Base-by-base conservation (phyloP, 2,888 invertebrate species). In the Aphrophora alni region DNA sequence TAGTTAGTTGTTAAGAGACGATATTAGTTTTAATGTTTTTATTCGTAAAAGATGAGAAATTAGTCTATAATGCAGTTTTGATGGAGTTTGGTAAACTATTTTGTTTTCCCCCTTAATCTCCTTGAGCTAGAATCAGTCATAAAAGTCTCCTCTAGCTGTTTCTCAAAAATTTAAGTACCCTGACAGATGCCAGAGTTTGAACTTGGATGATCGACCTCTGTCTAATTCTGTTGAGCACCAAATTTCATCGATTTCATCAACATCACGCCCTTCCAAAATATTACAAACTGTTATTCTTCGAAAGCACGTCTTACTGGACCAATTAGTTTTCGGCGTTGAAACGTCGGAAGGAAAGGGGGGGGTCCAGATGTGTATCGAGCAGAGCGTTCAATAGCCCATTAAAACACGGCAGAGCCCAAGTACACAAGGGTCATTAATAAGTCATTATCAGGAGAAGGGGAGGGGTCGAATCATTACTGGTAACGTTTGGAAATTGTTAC, bases 401-500 rank as follows among this genome's bases (percentile, higher is more conserved):
- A 59, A 59, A 59, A 59, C 59, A 59, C 59, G 59, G 59, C 59
- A 59, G 21, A 59, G 59, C 21, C 59, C 59, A 59, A 59, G 59
- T 59, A 59, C 59, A 28, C 77, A 69, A 25, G 21, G 27, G 71
- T 71, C 78, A 38, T 78, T 78, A 78, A 78, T 78, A 78, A 71
- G 71, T 71, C 78, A 78, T 78, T 78, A 78, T 71, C 71, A 24
- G 59, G 21, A 44, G 59, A 25, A 71, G 78, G n/a, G 51, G 71
- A 44, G 72, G 44, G 78, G 78, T 71, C 71, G 21, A 59, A 44
- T 78, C 78, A 78, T 78, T 78, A 78, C 71, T 71, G 78, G 38
- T 71, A 71, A 71, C 72, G 78, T 78, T 78, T 78, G 78, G 71
- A 78, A 75, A 78, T 71, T 71, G 38, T 71, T 78, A 78, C 71